Percentiles rank a stretch among this genome's conserved stretches.
Conservation (phyloP, 2,113 vertebrate genomes). For the Anarhynchus alexandrinus region DNA sequence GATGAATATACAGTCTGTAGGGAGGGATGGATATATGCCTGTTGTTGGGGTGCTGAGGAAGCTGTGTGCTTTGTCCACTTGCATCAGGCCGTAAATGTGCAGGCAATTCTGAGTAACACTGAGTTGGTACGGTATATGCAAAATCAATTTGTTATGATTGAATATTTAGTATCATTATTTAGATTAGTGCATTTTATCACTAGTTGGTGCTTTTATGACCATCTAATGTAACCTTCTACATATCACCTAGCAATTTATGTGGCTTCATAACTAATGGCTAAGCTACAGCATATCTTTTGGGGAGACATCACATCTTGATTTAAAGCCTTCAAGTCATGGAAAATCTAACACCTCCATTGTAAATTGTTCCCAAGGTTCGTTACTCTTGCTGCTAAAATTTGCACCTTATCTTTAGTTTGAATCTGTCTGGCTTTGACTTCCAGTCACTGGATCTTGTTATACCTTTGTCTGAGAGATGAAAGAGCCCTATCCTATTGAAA, state of each 20-base stretch:
- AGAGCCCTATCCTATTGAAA: neutral
- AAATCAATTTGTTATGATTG: neutral
- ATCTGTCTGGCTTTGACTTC: constrained; percentile 33
- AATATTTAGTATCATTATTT: constrained; percentile 17
- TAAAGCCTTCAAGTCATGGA: constrained; percentile 7
- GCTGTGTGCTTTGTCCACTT: neutral
- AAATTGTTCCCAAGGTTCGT: constrained; percentile 25
- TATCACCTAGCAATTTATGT: neutral
- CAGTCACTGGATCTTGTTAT: constrained; percentile 4
- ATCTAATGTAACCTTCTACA: neutral
- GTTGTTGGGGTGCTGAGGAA: neutral
- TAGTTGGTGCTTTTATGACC: neutral
- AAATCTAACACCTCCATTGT: constrained; percentile 22
- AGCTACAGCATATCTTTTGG: neutral
- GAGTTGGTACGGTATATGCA: neutral
- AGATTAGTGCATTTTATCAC: constrained; percentile 33
- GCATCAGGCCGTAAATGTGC: neutral
- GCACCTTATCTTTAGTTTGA: constrained; percentile 37
- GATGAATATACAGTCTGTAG: neutral
- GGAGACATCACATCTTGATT: neutral
- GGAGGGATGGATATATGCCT: neutral
- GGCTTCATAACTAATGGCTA: neutral
- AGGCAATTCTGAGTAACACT: neutral
- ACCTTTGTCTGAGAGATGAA: constrained; percentile 17
- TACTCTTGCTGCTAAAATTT: constrained; percentile 30